Evolutionary conservation across 2,888 invertebrate species (phyloP), one percentile per base, ranked within the genome.

Genomic region (Parnassius orleans): DNA sequence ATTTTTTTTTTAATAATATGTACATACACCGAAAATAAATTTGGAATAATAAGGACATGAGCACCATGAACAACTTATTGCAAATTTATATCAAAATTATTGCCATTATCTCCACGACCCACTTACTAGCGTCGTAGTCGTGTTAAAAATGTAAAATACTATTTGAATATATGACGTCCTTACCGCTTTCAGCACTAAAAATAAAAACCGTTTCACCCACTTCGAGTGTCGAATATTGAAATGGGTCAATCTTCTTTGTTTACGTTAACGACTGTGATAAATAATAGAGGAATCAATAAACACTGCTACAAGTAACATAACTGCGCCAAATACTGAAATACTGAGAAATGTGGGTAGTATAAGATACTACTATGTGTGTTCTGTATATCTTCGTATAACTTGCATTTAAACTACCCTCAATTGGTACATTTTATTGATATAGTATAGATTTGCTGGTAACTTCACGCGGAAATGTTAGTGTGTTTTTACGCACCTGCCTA

Each of bases 221-320:
- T 60, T 47, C 64, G 48, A 57, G n/a, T 66, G 63, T 68, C 60
- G 65, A 68, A 68, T 69, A 68, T 68, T 68, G 69, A 54, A 57
- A 61, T 55, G 53, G 60, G 58, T 63, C 56, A 61, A 55, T 55
- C 61, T 58, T 53, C 56, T 61, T 61, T 61, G 61, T 61, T 51
- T 57, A 47, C 42, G 12, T 11, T 47, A n/a, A 33, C 10, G 14
- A n/a, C 15, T 52, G 46, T 2, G 10, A 56, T 52, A 46, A 60
- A 44, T 51, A 51, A 52, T 50, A 41, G 41, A 51, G 3, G 46
- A 19, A 54, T 11, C 12, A 43, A 43, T 15, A 33, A 33, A 10
- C 54, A 43, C 43, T 19, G 15, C 10, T 15, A 2, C 43, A 10
- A 9, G 33, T 44, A 19, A 52, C 33, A 12, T 7, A n/a, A 19